Evolutionary conservation across 2,888 invertebrate species (phyloP).

Genomic region (Drosophila anomalipes): DNA sequence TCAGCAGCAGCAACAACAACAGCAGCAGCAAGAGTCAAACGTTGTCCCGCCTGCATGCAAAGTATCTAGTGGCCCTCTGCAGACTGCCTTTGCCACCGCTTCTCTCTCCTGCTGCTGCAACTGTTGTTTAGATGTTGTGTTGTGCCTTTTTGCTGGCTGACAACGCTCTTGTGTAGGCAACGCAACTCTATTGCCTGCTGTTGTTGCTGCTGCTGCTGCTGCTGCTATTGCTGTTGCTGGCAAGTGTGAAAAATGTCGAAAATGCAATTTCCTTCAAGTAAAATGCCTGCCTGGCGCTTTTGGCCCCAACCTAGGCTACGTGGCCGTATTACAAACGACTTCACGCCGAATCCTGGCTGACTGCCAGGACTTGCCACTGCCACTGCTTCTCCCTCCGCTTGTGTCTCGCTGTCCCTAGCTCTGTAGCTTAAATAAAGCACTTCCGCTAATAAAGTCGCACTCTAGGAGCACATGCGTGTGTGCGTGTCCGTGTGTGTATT

Average conservation of each 20-base stretch:
- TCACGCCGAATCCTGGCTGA: slow-evolving; percentile 61
- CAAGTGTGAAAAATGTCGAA: slow-evolving; percentile 82
- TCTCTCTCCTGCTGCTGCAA: slow-evolving; percentile 8
- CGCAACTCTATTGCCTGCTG: slow-evolving; percentile 46
- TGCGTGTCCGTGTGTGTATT: slow-evolving; percentile 29
- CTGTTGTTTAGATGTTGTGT: slow-evolving; percentile 65
- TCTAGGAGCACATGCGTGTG: slow-evolving; percentile 39
- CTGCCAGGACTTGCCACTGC: slow-evolving; percentile 47
- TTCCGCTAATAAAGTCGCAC: slow-evolving; percentile 82
- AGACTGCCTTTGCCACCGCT: neutral
- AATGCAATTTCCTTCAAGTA: slow-evolving; percentile 82
- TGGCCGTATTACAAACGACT: slow-evolving; percentile 78
- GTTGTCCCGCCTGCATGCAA: slow-evolving; percentile 69
- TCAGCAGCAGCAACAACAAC: slow-evolving; percentile 8
- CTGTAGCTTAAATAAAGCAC: slow-evolving; percentile 80
- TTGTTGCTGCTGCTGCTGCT: slow-evolving; percentile 48
- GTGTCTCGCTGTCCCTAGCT: slow-evolving; percentile 29
- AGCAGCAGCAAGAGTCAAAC: slow-evolving; percentile 22
- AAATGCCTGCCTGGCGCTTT: slow-evolving; percentile 82
- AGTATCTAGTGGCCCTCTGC: slow-evolving; percentile 60
- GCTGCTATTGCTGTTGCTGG: slow-evolving; percentile 21
- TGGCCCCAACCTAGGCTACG: slow-evolving; percentile 59
- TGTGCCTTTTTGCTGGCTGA: slow-evolving; percentile 65
- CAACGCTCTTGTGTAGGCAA: slow-evolving; percentile 40
- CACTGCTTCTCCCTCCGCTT: slow-evolving; percentile 7